These are phyloP conservation scores for Ametastegia equiseti DNA, from an alignment of 2,888 invertebrate genomes.

Conservation along the genomic window DNA sequence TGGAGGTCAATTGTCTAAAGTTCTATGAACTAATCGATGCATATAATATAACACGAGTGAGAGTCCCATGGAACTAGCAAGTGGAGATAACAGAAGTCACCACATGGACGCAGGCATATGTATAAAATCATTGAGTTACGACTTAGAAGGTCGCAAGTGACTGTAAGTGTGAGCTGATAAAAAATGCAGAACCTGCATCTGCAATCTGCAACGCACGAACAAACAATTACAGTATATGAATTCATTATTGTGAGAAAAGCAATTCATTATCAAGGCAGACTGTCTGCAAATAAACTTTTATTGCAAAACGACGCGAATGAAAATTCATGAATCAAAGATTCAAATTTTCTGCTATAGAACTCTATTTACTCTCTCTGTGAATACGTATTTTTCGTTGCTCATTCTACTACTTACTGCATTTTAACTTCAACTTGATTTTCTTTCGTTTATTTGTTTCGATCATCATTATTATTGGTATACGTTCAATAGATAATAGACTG, in stretches of 20 bases:
- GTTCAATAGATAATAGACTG: no score
- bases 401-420: no score
- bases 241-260: background rate
- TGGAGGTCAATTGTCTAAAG: background rate
- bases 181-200: background rate
- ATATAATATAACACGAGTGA: background rate
- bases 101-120: background rate
- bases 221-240: slow-evolving; percentile 6
- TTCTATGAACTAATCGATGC: slow-evolving; percentile 10
- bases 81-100: background rate
- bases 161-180: background rate
- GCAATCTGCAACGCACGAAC: slow-evolving; percentile 12
- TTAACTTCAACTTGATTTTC: no score
- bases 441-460: no score
- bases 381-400: no score
- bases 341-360: background rate
- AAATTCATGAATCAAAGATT: background rate
- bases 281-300: background rate
- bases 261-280: background rate
- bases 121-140: slow-evolving; percentile 1
- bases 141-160: background rate
- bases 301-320: background rate
- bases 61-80: background rate
- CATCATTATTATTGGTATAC: no score
- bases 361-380: no score